A percentile compares a stretch with the other conserved stretches of the same genome.
Conservation (phyloP, 2,113 vertebrate species). For the Urocynchramus pylzowi region DNA sequence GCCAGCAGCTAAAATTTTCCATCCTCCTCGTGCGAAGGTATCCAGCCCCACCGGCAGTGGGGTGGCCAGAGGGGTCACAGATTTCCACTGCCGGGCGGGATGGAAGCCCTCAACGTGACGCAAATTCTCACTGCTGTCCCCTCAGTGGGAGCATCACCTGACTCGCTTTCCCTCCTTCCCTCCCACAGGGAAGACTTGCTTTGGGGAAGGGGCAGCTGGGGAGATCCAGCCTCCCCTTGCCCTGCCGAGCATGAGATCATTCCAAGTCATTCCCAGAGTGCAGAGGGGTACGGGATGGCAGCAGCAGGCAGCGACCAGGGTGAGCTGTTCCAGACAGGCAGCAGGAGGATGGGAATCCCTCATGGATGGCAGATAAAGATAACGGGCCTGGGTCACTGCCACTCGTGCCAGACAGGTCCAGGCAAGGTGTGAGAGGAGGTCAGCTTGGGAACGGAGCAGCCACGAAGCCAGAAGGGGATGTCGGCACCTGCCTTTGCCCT, state of each 20-base stretch:
- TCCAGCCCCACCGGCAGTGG: neutral
- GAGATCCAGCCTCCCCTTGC: neutral
- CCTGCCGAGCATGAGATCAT: accelerated
- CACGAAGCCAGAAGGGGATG: neutral
- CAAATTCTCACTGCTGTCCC: neutral
- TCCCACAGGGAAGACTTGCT: neutral
- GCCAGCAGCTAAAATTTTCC: conserved; percentile 43
- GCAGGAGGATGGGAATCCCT: neutral
- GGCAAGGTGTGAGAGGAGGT: neutral
- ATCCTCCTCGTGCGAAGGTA: neutral
- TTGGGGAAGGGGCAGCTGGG: neutral
- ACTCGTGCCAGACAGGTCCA: accelerated
- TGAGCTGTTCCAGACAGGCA: accelerated
- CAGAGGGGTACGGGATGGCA: neutral
- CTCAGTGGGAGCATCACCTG: neutral
- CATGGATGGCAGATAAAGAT: neutral
- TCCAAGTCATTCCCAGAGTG: neutral
- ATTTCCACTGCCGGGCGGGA: neutral
- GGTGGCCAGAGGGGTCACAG: neutral
- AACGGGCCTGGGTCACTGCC: neutral
- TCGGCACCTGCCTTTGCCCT: accelerated
- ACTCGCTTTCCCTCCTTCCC: neutral
- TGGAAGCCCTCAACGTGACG: neutral
- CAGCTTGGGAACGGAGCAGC: neutral
- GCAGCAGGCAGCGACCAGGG: accelerated